Evolutionary conservation across 2,797 vertebrate genomes (phyloP), one percentile per base, ranked within the genome.

Genomic region (Bradypodion pumilum): DNA sequence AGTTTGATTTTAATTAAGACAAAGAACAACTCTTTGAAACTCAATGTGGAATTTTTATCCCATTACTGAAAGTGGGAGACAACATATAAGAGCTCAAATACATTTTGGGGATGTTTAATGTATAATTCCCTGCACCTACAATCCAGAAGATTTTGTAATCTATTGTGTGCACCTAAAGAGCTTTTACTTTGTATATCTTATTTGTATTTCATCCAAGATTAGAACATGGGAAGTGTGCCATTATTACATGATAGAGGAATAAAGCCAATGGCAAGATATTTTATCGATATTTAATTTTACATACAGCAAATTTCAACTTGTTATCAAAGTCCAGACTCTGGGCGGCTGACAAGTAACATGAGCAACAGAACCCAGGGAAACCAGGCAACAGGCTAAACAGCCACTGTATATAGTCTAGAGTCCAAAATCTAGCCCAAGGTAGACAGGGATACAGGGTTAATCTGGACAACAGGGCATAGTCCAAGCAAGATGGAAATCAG

Each of bases 221-320:
- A 49, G 81, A 68, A 76, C 65, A 29, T 59, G 63, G 44, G 49
- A 12, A 56, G 10, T 32, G 27, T 29, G 52, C 73, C 81, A 83
- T 68, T n/a, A 76, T 66, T 23, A 68, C 59, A 35, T 56, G 63
- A 75, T 74, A 75, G 74, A 74, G 52, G 49, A 69, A 59, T 69
- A 68, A 83, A 56, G 81, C 81, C 73, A 76, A 56, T 32, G 19
- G 19, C 52, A 15, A 56, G 52, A 56, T n/a, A 56, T 56, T 3
- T 19, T 56, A 15, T 56, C 56, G 16, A 12, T 21, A 15, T 56
- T 56, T 2, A 12, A 19, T 56, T 56, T 56, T 56, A 15, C 19
- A 56, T 56, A 56, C 52, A 2, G 19, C 52, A 56, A 21, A 56
- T 15, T 21, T 5, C 52, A 56, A 56, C 1, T 56, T n/a, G n/a